Evolutionary conservation across 1,140 invertebrate genomes (phyloP).

Genomic region (Euura lappo): DNA sequence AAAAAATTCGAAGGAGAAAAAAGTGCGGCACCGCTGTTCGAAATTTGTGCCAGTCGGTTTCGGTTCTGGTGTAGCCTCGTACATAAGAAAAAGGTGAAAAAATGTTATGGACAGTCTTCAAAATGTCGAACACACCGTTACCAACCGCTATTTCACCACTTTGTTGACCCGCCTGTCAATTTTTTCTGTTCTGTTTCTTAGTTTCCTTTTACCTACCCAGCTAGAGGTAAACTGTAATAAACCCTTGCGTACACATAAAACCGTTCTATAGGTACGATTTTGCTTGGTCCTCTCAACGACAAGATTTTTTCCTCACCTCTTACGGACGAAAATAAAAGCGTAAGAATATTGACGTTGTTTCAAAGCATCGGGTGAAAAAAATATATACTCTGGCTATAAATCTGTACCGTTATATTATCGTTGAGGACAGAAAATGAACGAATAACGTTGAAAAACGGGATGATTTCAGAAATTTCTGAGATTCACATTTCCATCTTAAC

Average conservation of each 20-base stretch:
- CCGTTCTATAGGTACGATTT: too few relatives aligned
- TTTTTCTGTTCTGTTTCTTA: conserved; percentile 20
- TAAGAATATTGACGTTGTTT: too few relatives aligned
- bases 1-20: neutral
- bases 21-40: neutral
- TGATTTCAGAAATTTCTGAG: too few relatives aligned
- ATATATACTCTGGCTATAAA: too few relatives aligned
- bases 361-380: too few relatives aligned
- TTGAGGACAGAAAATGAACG: too few relatives aligned
- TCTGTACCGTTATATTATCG: too few relatives aligned
- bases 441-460: too few relatives aligned
- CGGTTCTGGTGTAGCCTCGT: neutral
- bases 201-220: neutral
- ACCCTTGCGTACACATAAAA: neutral
- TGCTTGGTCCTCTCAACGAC: too few relatives aligned
- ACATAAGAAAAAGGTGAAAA: neutral
- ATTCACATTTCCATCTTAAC: too few relatives aligned
- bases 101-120: conserved; percentile 7
- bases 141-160: conserved; percentile 7
- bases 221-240: conserved; percentile 7
- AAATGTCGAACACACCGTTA: neutral
- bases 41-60: conserved; percentile 1
- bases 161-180: conserved; percentile 27
- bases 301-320: too few relatives aligned
- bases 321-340: too few relatives aligned